These are phyloP conservation scores for Polymixis flavicincta DNA, from an alignment of 2,888 invertebrate species.

Conservation along the genomic window DNA sequence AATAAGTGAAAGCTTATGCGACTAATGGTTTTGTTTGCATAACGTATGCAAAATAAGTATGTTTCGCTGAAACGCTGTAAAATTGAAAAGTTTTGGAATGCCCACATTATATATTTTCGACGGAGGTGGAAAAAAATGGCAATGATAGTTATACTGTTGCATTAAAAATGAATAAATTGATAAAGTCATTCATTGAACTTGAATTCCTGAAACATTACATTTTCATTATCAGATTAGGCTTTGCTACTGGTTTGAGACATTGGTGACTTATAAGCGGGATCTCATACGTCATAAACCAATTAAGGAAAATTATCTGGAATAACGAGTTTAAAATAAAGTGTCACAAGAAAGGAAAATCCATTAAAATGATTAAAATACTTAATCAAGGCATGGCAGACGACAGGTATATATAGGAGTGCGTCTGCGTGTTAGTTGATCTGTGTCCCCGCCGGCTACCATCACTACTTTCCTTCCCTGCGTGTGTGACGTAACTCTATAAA, in stretches of 20 bases:
- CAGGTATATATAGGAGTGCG: slow-evolving; percentile 63
- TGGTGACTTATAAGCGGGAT: not conserved
- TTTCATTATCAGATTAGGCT: not conserved
- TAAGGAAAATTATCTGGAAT: slow-evolving; percentile 2
- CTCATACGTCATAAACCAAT: not conserved
- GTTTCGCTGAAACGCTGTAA: slow-evolving; percentile 51
- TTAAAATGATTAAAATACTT: slow-evolving; percentile 39
- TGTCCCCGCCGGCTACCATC: slow-evolving; percentile 84
- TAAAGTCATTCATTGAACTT: not conserved
- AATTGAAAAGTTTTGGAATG: slow-evolving; percentile 29
- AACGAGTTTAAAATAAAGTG: slow-evolving; percentile 22
- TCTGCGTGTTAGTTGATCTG: slow-evolving; percentile 83
- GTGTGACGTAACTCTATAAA: slow-evolving; percentile 91
- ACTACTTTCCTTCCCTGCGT: slow-evolving; percentile 90
- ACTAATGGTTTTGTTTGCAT: slow-evolving; percentile 54
- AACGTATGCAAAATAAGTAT: slow-evolving; percentile 42
- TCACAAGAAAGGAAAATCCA: slow-evolving; percentile 30
- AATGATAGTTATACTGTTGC: not conserved
- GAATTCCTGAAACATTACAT: slow-evolving; percentile 10
- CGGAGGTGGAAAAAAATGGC: not conserved
- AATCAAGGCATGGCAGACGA: slow-evolving; percentile 37
- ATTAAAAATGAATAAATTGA: not conserved
- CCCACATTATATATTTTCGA: not conserved
- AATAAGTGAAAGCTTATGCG: slow-evolving; percentile 64
- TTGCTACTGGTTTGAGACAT: not conserved